These are phyloP conservation scores for Montipora efflorescens DNA, from an alignment of 64 coral and sea anemone genomes.

Conservation along the genomic window DNA sequence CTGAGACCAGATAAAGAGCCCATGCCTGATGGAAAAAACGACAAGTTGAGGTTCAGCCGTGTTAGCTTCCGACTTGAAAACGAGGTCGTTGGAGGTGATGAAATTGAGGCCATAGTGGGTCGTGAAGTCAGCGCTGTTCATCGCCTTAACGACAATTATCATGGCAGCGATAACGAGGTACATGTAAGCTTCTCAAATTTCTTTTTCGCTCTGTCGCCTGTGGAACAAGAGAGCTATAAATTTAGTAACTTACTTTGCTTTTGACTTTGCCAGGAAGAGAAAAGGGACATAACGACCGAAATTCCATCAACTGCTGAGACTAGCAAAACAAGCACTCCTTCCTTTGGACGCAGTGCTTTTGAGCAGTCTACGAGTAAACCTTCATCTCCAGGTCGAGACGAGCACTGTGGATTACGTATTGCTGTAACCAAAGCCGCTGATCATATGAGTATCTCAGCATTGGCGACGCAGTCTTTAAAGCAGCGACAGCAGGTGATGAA, in stretches of 20 bases:
- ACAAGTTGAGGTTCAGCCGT: constrained; percentile 51
- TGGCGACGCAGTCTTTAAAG: constrained; percentile 85
- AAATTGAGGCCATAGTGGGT: constrained; percentile 57
- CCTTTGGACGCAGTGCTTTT: background rate
- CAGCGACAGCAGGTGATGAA: constrained; percentile 91
- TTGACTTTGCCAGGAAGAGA: background rate
- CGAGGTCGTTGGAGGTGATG: constrained; percentile 26
- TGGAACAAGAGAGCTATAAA: background rate
- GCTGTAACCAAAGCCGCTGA: constrained; percentile 88
- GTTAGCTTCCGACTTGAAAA: constrained; percentile 80
- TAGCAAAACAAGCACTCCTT: constrained; percentile 41
- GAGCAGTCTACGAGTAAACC: background rate
- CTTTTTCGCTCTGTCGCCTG: background rate
- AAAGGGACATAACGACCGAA: background rate
- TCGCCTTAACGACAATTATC: background rate
- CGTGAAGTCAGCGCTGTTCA: constrained; percentile 73
- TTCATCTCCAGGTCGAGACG: constrained; percentile 79
- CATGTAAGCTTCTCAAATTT: background rate
- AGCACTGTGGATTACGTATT: constrained; percentile 92
- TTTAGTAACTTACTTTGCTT: background rate
- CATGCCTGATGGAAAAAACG: background rate
- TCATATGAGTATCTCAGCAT: constrained; percentile 90
- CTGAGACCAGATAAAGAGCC: background rate
- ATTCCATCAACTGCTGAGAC: constrained; percentile 1
- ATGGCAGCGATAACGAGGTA: constrained; percentile 28